A percentile compares a stretch with the other conserved stretches of the same genome.
These are phyloP conservation scores for Bubo blakistoni DNA, from an alignment of 2,113 vertebrate genomes.

Conservation along the genomic window DNA sequence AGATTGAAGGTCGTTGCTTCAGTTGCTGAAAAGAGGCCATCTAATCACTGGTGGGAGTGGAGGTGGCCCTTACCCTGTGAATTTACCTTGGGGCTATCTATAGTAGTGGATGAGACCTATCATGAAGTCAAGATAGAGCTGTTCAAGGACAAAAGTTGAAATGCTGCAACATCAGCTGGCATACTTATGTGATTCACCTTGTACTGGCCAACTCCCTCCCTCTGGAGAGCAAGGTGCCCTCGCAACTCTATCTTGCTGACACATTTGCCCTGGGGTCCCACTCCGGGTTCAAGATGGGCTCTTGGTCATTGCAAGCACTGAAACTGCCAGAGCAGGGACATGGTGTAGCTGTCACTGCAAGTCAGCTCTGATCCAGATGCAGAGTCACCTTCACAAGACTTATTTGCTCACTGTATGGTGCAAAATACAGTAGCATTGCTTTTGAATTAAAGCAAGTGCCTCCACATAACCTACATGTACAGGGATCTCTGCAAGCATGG, in stretches of 20 bases:
- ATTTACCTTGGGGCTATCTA: not conserved
- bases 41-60: not conserved
- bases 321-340: not conserved
- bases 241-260: not conserved
- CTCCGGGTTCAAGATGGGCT: not conserved
- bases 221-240: not conserved
- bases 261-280: accelerated
- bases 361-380: not conserved
- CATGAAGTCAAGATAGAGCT: not conserved
- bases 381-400: not conserved
- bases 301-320: not conserved
- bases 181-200: not conserved
- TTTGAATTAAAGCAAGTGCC: not conserved
- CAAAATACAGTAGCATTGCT: not conserved
- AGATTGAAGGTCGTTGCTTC: not conserved
- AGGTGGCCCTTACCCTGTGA: not conserved
- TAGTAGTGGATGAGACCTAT: not conserved
- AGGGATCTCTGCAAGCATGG: not conserved
- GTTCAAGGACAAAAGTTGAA: not conserved
- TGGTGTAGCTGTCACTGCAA: not conserved
- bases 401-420: not conserved
- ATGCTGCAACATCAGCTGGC: not conserved
- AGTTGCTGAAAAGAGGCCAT: not conserved
- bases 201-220: not conserved
- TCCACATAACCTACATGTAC: not conserved